Conservation (phyloP, 2,113 vertebrate genomes). For the Nesoenas mayeri region DNA sequence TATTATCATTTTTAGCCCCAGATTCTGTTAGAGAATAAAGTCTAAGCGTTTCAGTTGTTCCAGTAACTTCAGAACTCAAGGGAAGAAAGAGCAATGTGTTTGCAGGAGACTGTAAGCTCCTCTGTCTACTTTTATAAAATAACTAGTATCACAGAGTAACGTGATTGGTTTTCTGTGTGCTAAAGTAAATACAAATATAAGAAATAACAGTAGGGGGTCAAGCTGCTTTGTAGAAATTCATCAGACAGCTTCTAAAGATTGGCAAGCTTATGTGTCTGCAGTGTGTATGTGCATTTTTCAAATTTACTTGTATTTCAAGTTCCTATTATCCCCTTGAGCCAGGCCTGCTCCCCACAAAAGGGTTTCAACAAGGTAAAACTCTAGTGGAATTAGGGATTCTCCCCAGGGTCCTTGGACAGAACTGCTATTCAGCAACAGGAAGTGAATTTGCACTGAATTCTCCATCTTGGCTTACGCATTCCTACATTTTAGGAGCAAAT, state of each 20-base stretch:
- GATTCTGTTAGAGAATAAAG: not conserved
- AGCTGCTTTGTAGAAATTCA: conserved; percentile 41
- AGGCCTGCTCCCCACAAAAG: not conserved
- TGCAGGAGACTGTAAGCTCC: not conserved
- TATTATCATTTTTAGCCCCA: not conserved
- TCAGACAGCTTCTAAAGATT: conserved; percentile 27
- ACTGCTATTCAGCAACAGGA: not conserved
- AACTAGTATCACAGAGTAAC: not conserved
- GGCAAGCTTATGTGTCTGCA: not conserved
- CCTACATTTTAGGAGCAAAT: not conserved
- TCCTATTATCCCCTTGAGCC: not conserved
- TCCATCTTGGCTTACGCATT: not conserved
- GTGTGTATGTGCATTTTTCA: not conserved
- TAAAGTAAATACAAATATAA: conserved; percentile 35
- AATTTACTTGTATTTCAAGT: conserved; percentile 2
- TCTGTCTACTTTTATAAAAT: conserved; percentile 17
- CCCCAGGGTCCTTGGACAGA: not conserved
- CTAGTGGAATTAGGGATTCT: not conserved
- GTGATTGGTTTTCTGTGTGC: not conserved
- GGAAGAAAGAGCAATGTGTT: not conserved
- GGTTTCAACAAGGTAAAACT: not conserved
- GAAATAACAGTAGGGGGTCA: conserved; percentile 35
- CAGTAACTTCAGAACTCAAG: conserved; percentile 22
- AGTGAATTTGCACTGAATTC: not conserved
- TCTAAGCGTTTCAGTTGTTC: not conserved